Base-by-base conservation (phyloP, 2,888 invertebrate genomes). In the Drosophila prolongata region DNA sequence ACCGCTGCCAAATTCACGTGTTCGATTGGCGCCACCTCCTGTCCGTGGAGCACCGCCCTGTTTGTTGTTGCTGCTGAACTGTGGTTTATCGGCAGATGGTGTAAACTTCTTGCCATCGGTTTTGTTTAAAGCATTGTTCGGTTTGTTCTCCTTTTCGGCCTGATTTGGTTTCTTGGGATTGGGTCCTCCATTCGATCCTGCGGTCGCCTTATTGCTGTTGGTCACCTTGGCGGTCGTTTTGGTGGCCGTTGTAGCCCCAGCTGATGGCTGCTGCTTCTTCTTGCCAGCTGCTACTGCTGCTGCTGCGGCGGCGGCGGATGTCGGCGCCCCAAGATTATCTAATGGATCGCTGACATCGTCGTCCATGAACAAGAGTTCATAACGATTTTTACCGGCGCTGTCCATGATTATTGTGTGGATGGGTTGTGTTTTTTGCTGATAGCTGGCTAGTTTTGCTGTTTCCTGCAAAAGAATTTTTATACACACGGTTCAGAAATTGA, bases 301-400 rank as follows among this genome's bases (percentile, higher is more conserved):
- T 24, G 78, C 54, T 35, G 80, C 54, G n/a, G 76, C 47, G 42
- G 71, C 47, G 53, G 79, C 75, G 74, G 83, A 64, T 37, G 90
- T 90, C 87, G 91, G 90, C 72, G 90, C 90, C 78, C 90, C 89
- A 80, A 91, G 82, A 89, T 91, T 91, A 90, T 92, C 92, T 91
- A 92, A 91, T 89, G 92, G 91, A 89, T 92, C 92, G 86, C 90
- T 90, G 83, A 91, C 88, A 89, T 92, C 92, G 81, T 92, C 92
- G 89, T 92, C 92, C 91, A 92, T 92, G 90, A 90, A 92, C 90
- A 92, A 91, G 78, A 92, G 90, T 88, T 92, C 92, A 90, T 92
- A 92, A 86, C 92, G 92, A 91, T 92, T 92, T 80, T 91, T 91
- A 80, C 91, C 92, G 87, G 91, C 85, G 83, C 90, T 91, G 87